Evolutionary conservation across 2,113 vertebrate genomes (phyloP).

Genomic region (Myotis yumanensis): DNA sequence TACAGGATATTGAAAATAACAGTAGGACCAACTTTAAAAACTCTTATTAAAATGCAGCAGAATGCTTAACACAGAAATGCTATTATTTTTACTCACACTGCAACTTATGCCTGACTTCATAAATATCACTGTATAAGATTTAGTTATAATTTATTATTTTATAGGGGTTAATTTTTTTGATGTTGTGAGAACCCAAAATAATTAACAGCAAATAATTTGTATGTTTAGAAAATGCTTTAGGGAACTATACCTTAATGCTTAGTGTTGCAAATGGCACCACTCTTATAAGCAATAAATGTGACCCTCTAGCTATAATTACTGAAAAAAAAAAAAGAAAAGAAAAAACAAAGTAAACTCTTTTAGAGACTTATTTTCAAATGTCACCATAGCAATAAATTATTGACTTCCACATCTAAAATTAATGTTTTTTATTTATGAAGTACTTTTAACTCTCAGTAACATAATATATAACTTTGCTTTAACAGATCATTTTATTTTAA

Average conservation of each 20-base stretch:
- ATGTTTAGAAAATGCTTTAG: constrained; percentile 33
- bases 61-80: neutral
- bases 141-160: constrained; percentile 51
- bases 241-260: constrained; percentile 49
- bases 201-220: constrained; percentile 61
- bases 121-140: constrained; percentile 57
- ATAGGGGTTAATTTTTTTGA: constrained; percentile 19
- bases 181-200: constrained; percentile 46
- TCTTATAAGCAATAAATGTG: constrained; percentile 59
- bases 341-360: constrained; percentile 46
- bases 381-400: constrained; percentile 39
- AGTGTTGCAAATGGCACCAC: constrained; percentile 50
- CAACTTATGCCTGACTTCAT: constrained; percentile 49
- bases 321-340: neutral
- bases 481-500: constrained; percentile 46
- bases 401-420: constrained; percentile 70
- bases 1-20: neutral
- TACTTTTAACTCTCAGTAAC: constrained; percentile 56
- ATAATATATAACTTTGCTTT: constrained; percentile 33
- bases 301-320: constrained; percentile 40
- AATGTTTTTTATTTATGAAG: constrained; percentile 63
- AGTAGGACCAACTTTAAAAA: neutral
- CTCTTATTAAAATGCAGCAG: neutral
- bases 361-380: constrained; percentile 68
- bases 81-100: neutral